Evolutionary conservation across 2,797 vertebrate species (phyloP).

Genomic region (Alectoris magna): DNA sequence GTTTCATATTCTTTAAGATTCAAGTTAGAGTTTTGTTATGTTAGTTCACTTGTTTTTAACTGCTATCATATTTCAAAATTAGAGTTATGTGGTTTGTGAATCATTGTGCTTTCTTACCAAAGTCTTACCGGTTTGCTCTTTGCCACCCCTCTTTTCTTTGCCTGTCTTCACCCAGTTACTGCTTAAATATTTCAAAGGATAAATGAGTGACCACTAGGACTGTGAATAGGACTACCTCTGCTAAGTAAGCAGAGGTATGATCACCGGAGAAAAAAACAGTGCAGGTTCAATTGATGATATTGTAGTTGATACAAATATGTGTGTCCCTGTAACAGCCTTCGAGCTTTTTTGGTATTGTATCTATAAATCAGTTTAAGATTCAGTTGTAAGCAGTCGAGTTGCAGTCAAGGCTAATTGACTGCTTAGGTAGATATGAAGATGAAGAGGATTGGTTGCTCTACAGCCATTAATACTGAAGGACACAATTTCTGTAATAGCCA

Average conservation of each 20-base stretch:
- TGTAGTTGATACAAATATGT: conserved; percentile 43
- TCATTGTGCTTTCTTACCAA: background rate
- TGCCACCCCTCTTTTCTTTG: background rate
- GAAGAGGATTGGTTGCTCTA: conserved; percentile 49
- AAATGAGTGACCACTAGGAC: background rate
- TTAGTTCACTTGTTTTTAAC: background rate
- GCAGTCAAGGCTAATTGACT: conserved; percentile 34
- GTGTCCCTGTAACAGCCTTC: conserved; percentile 40
- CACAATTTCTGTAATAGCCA: conserved; percentile 38
- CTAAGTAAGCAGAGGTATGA: conserved; percentile 2
- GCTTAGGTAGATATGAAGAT: conserved; percentile 50
- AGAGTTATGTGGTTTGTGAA: background rate
- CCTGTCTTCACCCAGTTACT: background rate
- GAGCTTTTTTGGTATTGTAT: conserved; percentile 43
- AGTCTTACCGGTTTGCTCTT: conserved; percentile 5
- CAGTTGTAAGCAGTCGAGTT: background rate
- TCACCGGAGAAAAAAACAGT: conserved; percentile 10
- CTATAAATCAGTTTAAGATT: conserved; percentile 66
- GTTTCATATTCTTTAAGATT: background rate
- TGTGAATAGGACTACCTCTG: conserved; percentile 9
- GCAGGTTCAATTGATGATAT: conserved; percentile 25
- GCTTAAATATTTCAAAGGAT: conserved; percentile 26
- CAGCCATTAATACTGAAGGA: conserved; percentile 54
- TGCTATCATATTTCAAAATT: conserved; percentile 7
- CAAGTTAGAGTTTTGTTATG: background rate